Evolutionary conservation across 2,888 invertebrate genomes (phyloP).

Genomic region (Lagria hirta): DNA sequence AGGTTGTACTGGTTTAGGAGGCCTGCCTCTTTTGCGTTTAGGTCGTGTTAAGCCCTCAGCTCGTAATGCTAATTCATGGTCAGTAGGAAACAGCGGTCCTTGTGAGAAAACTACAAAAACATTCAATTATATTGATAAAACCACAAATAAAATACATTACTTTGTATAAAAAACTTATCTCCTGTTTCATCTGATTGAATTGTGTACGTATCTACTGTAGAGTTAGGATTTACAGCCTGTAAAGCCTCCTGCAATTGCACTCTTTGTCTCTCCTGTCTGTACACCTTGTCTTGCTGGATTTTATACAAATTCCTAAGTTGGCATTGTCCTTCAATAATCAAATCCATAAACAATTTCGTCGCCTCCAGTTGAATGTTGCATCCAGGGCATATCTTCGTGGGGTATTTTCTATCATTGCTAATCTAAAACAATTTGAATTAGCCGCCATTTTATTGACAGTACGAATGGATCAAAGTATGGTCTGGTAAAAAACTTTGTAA

Average conservation of each 20-base stretch:
- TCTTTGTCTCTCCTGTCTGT: constrained; percentile 49
- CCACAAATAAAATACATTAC: constrained; percentile 43
- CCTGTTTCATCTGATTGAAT: constrained; percentile 49
- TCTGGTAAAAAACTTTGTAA: constrained; percentile 14
- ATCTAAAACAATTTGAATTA: constrained; percentile 58
- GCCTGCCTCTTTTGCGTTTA: constrained; percentile 69
- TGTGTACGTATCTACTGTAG: constrained; percentile 49
- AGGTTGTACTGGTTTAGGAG: constrained; percentile 59
- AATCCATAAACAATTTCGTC: constrained; percentile 71
- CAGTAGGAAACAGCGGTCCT: constrained; percentile 64
- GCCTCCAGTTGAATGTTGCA: constrained; percentile 76
- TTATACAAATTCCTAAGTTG: constrained; percentile 58
- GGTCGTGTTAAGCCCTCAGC: constrained; percentile 68
- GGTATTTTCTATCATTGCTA: constrained; percentile 67
- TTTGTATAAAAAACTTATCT: constrained; percentile 58
- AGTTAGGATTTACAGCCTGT: constrained; percentile 47
- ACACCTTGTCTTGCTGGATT: constrained; percentile 52
- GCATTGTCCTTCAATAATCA: constrained; percentile 70
- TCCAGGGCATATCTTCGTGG: constrained; percentile 73
- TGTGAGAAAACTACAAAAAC: constrained; percentile 62
- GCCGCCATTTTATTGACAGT: too few species aligned
- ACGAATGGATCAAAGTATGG: constrained; percentile 18
- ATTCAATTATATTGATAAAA: neutral
- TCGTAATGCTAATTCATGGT: constrained; percentile 66
- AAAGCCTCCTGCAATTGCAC: constrained; percentile 46